phyloP scores from a whole-genome alignment of 2,113 vertebrate genomes.

The Corythoichthys intestinalis region DNA sequence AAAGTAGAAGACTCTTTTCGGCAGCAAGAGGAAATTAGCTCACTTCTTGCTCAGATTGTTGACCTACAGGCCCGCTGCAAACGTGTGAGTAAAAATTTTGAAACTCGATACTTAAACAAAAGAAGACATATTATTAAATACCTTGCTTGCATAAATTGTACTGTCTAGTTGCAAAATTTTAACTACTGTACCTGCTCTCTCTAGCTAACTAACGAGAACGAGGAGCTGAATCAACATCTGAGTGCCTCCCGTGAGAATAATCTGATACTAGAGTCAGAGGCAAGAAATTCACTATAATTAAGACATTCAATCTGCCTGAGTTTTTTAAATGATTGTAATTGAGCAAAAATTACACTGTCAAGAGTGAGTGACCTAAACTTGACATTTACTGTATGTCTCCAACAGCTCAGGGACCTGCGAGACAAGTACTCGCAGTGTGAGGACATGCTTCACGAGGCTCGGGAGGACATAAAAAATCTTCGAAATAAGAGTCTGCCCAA shows the following conservation, averaged over 20 bases:
- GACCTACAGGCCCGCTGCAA: slow-evolving; percentile 81
- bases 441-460: slow-evolving; percentile 79
- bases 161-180: neutral
- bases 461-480: slow-evolving; percentile 80
- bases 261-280: slow-evolving; percentile 76
- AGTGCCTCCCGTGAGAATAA: slow-evolving; percentile 69
- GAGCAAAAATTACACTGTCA: neutral
- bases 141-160: neutral
- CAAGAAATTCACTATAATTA: slow-evolving; percentile 21
- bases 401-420: slow-evolving; percentile 78
- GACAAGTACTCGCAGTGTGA: slow-evolving; percentile 79
- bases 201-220: slow-evolving; percentile 77
- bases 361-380: neutral
- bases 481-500: slow-evolving; percentile 76
- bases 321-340: neutral
- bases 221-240: slow-evolving; percentile 83
- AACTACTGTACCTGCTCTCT: neutral
- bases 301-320: neutral
- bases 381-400: slow-evolving; percentile 5
- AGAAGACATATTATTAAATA: slow-evolving; percentile 1
- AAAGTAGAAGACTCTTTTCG: slow-evolving; percentile 75
- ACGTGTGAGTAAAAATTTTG: slow-evolving; percentile 60
- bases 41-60: slow-evolving; percentile 77
- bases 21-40: slow-evolving; percentile 85
- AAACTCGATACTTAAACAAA: neutral